Conservation (phyloP, 2,113 vertebrate genomes). For the Lasiurus borealis region DNA sequence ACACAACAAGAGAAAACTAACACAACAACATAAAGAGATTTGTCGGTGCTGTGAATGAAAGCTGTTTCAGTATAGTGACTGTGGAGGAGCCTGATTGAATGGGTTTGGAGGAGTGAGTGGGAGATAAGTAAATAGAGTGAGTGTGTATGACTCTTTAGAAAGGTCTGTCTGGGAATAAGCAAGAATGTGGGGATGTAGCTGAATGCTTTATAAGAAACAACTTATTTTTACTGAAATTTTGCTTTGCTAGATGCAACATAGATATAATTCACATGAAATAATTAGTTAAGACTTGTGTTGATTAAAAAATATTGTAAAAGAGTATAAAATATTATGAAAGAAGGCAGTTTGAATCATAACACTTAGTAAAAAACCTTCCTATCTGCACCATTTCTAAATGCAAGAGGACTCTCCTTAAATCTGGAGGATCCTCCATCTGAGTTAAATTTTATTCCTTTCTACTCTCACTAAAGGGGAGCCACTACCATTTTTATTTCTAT, state of each 20-base stretch:
- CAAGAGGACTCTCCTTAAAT: neutral
- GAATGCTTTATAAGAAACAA: neutral
- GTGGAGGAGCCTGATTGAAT: neutral
- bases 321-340: neutral
- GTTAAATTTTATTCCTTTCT: neutral
- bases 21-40: neutral
- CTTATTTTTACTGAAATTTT: constrained; percentile 24
- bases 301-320: constrained; percentile 4
- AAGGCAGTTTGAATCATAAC: neutral
- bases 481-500: neutral
- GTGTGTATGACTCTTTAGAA: neutral
- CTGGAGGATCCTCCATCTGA: neutral
- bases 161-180: neutral
- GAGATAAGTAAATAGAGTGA: neutral
- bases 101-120: neutral
- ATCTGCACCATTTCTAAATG: neutral
- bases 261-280: constrained; percentile 28
- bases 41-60: neutral
- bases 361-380: neutral
- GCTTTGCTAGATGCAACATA: neutral
- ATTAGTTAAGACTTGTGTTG: neutral
- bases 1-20: neutral
- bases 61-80: neutral
- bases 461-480: neutral
- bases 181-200: neutral